Evolutionary conservation across 2,888 invertebrate genomes (phyloP).

Genomic region (Thelaira solivaga): DNA sequence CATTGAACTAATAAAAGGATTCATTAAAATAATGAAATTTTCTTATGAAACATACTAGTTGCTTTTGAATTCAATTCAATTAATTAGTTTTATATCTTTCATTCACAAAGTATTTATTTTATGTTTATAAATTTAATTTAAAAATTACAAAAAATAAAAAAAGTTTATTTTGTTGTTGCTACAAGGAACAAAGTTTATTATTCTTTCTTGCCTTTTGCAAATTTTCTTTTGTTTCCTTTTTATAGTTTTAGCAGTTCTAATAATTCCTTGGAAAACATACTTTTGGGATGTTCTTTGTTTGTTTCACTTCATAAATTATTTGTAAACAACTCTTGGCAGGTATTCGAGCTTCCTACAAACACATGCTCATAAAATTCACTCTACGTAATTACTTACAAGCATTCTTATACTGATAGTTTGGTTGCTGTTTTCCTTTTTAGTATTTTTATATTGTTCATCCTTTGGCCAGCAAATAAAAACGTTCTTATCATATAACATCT

Average conservation of each 20-base stretch:
- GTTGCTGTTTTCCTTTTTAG: neutral
- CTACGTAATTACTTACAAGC: neutral
- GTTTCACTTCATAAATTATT: slow-evolving; percentile 21
- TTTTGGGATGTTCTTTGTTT: neutral
- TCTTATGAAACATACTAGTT: no score
- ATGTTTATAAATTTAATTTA: no score
- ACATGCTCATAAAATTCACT: neutral
- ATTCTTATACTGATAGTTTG: slow-evolving; percentile 7
- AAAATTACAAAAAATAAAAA: no score
- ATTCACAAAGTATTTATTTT: no score
- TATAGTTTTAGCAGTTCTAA: neutral
- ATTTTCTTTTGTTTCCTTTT: neutral
- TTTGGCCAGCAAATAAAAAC: slow-evolving; percentile 43
- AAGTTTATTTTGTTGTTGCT: no score
- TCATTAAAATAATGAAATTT: no score
- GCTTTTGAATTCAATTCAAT: no score
- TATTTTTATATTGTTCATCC: neutral
- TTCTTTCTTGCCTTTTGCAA: no score
- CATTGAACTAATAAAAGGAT: no score
- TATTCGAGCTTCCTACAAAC: neutral
- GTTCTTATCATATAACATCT: slow-evolving; percentile 43
- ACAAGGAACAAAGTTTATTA: no score
- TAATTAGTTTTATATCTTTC: no score
- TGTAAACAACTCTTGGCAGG: slow-evolving; percentile 1
- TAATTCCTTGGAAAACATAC: neutral